Evolutionary conservation across 2,797 vertebrate genomes (phyloP), one percentile per base, ranked within the genome.

Genomic region (Sebastes taczanowskii): DNA sequence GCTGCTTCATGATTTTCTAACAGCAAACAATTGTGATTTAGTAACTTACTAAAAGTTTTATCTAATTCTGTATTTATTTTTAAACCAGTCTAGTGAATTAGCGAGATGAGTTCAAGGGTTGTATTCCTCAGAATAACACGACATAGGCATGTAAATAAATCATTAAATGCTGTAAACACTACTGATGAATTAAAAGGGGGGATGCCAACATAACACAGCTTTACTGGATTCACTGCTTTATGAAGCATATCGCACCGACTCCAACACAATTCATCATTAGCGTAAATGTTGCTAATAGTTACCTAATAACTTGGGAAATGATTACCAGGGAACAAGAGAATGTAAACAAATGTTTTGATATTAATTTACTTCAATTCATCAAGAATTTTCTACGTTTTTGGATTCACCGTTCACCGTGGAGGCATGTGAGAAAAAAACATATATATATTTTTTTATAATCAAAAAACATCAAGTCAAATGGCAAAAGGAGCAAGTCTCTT

Each of bases 11-110:
- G 16, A 60, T 30, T 60, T 22, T 53, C 9, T 22, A 22, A 53
- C 52, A n/a, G 20, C n/a, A n/a, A 18, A 18, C 16, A 46, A 16
- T 7, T 46, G 42, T 18, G 42, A 42, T 42, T 42, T 42, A 42
- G 6, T 42, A 42, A 42, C 0, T 42, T 42, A 42, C 38, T 42
- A 6, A 42, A 0, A 42, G 38, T 6, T 42, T 14, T 0, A 42
- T 42, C 38, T 14, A 42, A 14, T 42, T 42, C 38, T 42, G 38
- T 42, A 14, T 42, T 42, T 42, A 42, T 5, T 42, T 42, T 42
- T 42, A 0, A 42, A 42, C 5, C 38, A 42, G 38, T 14, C 38
- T 2, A 2, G 38, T 42, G 38, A 42, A 38, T 38, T 38, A 38
- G 5, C 35, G 5, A 38, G 35, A 2, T 38, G 35, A 42, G 38